Conservation (phyloP, 2,888 invertebrate species). For the Sarcophaga subvicina region DNA sequence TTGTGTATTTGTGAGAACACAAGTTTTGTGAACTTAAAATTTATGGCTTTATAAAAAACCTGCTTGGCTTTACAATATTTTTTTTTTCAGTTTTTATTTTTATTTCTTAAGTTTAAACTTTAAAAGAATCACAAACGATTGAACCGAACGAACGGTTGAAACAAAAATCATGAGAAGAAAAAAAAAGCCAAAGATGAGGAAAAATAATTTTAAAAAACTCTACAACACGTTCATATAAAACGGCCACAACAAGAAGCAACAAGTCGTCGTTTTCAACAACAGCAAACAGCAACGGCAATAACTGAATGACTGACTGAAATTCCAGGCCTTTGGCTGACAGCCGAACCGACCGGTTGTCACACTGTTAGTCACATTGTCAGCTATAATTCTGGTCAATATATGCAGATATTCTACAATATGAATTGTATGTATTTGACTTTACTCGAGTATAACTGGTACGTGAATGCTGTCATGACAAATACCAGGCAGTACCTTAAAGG, state of each 20-base stretch:
- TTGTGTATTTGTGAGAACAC: slow-evolving; percentile 66
- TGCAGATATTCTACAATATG: slow-evolving; percentile 42
- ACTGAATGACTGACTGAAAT: slow-evolving; percentile 34
- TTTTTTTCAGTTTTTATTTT: neutral
- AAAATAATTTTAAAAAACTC: slow-evolving; percentile 26
- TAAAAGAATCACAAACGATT: slow-evolving; percentile 48
- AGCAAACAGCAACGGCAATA: slow-evolving; percentile 40
- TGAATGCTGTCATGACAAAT: slow-evolving; percentile 47
- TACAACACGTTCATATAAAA: slow-evolving; percentile 73
- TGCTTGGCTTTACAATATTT: slow-evolving; percentile 67
- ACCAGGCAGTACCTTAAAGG: slow-evolving; percentile 36
- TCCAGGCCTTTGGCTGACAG: slow-evolving; percentile 31
- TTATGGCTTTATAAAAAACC: slow-evolving; percentile 75
- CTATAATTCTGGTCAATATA: slow-evolving; percentile 52
- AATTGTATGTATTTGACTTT: neutral
- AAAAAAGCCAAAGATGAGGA: neutral
- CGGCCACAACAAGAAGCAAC: slow-evolving; percentile 67
- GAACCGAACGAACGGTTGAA: slow-evolving; percentile 11
- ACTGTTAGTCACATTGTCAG: slow-evolving; percentile 58
- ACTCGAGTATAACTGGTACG: slow-evolving; percentile 21
- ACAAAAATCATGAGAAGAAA: neutral
- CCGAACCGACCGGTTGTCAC: slow-evolving; percentile 54
- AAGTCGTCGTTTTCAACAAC: slow-evolving; percentile 59
- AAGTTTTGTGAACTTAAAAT: slow-evolving; percentile 71
- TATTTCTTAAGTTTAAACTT: slow-evolving; percentile 55